Evolutionary conservation across 1,140 invertebrate species (phyloP).

Genomic region (Ceratina australensis): DNA sequence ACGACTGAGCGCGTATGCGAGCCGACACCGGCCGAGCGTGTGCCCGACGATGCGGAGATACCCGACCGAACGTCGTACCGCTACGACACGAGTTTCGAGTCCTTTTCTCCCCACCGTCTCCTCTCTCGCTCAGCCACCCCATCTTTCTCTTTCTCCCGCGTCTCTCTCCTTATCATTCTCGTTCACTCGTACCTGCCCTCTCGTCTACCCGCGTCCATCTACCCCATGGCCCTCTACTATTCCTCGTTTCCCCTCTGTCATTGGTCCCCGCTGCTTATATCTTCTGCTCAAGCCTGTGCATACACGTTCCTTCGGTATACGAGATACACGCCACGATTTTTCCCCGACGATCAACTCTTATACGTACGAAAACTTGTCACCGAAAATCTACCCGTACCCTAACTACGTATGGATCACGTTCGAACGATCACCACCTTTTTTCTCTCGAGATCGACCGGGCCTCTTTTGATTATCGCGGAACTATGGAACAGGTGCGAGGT

Average conservation of each 20-base stretch:
- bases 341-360: conserved; percentile 15
- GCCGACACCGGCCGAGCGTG: conserved; percentile 63
- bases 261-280: neutral
- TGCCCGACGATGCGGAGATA: conserved; percentile 62
- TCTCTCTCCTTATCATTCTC: too few species aligned
- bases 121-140: neutral
- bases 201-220: neutral
- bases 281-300: conserved; percentile 55
- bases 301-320: conserved; percentile 55
- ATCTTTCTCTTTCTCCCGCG: neutral
- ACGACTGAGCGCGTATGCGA: conserved; percentile 61
- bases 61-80: conserved; percentile 65
- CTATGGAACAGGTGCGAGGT: conserved; percentile 17
- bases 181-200: neutral
- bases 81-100: conserved; percentile 63
- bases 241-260: neutral
- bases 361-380: too few species aligned
- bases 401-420: neutral
- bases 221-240: neutral
- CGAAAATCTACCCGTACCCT: too few species aligned
- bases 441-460: conserved; percentile 6
- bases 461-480: neutral
- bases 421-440: conserved; percentile 5
- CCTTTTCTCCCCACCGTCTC: conserved; percentile 28
- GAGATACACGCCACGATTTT: conserved; percentile 49